Evolutionary conservation across 2,797 vertebrate species (phyloP).

Genomic region (Anas capensis): DNA sequence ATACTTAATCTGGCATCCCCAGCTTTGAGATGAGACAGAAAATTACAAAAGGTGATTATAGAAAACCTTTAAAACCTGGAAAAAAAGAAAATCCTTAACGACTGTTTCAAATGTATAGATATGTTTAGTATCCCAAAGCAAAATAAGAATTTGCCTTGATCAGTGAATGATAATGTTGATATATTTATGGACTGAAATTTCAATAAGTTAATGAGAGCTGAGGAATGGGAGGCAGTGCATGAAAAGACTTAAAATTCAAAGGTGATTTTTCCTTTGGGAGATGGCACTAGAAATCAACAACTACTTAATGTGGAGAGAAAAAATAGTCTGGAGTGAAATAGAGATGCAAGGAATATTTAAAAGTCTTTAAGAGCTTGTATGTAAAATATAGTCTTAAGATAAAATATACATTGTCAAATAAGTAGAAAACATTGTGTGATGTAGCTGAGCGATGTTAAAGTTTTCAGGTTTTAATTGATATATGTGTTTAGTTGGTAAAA

Average conservation of each 20-base stretch:
- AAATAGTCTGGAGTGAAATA: background rate
- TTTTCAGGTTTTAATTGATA: background rate
- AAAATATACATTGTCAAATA: background rate
- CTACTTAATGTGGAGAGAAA: background rate
- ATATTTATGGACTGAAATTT: background rate
- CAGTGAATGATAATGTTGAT: background rate
- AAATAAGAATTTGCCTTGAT: background rate
- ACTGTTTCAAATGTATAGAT: background rate
- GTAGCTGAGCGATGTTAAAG: background rate
- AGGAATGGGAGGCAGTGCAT: fast-evolving
- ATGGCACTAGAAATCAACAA: background rate
- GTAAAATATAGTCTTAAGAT: background rate
- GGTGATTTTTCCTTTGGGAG: background rate
- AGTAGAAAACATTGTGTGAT: background rate
- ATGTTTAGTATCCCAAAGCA: background rate
- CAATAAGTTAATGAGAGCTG: background rate
- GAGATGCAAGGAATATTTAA: background rate
- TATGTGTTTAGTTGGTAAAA: background rate
- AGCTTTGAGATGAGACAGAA: background rate
- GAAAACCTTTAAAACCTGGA: fast-evolving
- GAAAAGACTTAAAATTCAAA: background rate
- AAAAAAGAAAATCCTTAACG: background rate
- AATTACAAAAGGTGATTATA: background rate
- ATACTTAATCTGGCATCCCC: background rate
- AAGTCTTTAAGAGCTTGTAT: background rate